Evolutionary conservation across 2,113 vertebrate genomes (phyloP).

Genomic region (Hemibagrus wyckioides): DNA sequence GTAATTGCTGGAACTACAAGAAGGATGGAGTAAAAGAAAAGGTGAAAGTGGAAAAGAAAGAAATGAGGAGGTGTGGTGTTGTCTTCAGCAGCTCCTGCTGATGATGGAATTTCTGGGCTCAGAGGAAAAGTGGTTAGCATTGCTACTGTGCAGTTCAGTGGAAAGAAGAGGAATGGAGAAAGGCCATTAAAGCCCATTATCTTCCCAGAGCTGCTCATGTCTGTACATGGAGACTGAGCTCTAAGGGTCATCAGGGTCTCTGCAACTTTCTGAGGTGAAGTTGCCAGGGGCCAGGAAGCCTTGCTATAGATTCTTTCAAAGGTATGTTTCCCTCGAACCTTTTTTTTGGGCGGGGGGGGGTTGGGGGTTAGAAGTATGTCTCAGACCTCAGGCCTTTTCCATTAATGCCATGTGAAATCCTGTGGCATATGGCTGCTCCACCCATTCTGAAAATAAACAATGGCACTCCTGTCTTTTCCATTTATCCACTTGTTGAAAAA

Average conservation of each 20-base stretch:
- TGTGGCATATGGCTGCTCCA: slow-evolving; percentile 47
- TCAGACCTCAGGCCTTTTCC: slow-evolving; percentile 9
- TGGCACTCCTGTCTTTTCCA: slow-evolving; percentile 61
- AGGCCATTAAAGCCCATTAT: slow-evolving; percentile 11
- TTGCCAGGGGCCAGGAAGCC: background rate
- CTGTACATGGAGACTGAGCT: slow-evolving; percentile 49
- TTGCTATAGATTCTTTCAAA: slow-evolving; percentile 13
- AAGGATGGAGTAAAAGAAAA: slow-evolving; percentile 44
- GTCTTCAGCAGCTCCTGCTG: slow-evolving; percentile 50
- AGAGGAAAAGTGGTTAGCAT: slow-evolving; percentile 42
- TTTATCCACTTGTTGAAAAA: slow-evolving; percentile 50
- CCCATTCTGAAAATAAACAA: slow-evolving; percentile 59
- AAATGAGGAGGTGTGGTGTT: slow-evolving; percentile 46
- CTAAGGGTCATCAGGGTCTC: slow-evolving; percentile 46
- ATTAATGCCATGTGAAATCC: slow-evolving; percentile 21
- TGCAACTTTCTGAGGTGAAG: slow-evolving; percentile 11
- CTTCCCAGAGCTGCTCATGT: slow-evolving; percentile 36
- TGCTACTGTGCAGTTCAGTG: slow-evolving; percentile 47
- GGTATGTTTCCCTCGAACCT: slow-evolving; percentile 1
- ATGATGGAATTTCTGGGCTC: slow-evolving; percentile 56
- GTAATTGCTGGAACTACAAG: slow-evolving; percentile 57
- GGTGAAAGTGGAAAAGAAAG: slow-evolving; percentile 12
- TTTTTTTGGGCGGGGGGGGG: background rate
- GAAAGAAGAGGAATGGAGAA: slow-evolving; percentile 23
- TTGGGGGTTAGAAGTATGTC: background rate